These are phyloP conservation scores for Buathra laborator DNA, from an alignment of 2,888 invertebrate genomes.

Conservation along the genomic window DNA sequence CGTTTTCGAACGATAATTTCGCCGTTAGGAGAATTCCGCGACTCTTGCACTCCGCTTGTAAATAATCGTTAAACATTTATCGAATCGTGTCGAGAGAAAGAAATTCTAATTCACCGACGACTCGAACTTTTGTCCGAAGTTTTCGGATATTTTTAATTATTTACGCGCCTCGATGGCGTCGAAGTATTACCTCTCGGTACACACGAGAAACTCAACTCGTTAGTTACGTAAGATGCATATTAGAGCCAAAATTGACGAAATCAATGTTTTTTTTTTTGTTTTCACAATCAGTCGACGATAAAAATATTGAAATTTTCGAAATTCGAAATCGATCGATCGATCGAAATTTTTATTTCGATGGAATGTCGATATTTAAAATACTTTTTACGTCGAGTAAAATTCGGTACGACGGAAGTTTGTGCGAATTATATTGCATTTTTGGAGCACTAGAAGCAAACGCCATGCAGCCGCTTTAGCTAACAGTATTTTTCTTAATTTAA, in stretches of 20 bases:
- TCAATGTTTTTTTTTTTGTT: slow-evolving; percentile 7
- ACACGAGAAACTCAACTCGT: slow-evolving; percentile 47
- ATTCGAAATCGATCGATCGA: not conserved
- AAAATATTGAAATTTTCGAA: not conserved
- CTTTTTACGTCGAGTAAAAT: too few species aligned
- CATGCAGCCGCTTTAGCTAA: slow-evolving; percentile 70
- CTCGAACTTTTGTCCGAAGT: not conserved
- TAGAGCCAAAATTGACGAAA: slow-evolving; percentile 25
- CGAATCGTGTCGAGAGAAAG: slow-evolving; percentile 49
- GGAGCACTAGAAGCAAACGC: slow-evolving; percentile 61
- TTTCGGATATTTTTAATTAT: slow-evolving; percentile 28
- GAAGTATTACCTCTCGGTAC: slow-evolving; percentile 59
- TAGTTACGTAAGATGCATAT: slow-evolving; percentile 39
- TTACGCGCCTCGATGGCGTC: slow-evolving; percentile 25
- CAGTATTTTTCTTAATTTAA: slow-evolving; percentile 73
- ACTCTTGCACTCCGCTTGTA: slow-evolving; percentile 59
- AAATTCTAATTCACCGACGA: slow-evolving; percentile 30
- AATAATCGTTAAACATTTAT: slow-evolving; percentile 62
- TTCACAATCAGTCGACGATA: not conserved
- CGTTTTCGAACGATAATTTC: slow-evolving; percentile 34
- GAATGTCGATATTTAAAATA: too few species aligned
- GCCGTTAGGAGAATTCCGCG: slow-evolving; percentile 19
- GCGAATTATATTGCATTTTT: not conserved
- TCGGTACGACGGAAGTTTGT: too few species aligned
- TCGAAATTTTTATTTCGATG: not conserved